Evolutionary conservation across 64 coral and sea anemone species (phyloP), one percentile per base, ranked within the genome.

Genomic region (Acropora tenuis): DNA sequence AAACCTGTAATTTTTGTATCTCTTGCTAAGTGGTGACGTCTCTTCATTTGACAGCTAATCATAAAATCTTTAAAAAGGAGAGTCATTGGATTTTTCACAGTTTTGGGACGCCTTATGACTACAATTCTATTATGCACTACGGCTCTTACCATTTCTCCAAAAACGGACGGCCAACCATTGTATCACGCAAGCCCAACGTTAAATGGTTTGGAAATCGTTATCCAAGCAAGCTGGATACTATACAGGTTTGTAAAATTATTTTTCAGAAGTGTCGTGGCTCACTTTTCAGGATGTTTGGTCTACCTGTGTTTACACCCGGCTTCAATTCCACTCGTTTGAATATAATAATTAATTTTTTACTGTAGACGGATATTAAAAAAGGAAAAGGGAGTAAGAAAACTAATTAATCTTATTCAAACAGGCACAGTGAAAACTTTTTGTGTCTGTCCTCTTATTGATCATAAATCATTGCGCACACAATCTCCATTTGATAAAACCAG

Each of bases 41-140:
- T 83, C 1, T 83, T 83, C 41, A 13, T 40, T 58, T 69, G 3
- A 48, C 61, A 84, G 81, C 81, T 69, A 5, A 84, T 30, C 44
- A 71, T 47, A 84, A 13, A 8, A 69, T 69, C 7, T 84, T 84
- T 7, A 49, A 11, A 47, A 84, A 69, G 81, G 15, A 69, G 8
- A 69, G 60, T 16, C 44, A 47, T 12, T 84, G 63, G 59, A 2
- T 18, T 15, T 84, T 84, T 45, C 59, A 69, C 43, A 84, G 81
- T 84, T 19, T 69, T 48, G 81, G 81, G 11, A 30, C 42, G 3
- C 81, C 61, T 5, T 84, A 84, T 66, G 81, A 84, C 63, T 84
- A 84, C 63, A 47, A 48, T 16, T 84, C 81, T 44, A 63, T 84
- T 1, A 84, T 84, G 81, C 81, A 84, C 18, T 84, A 84, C 41